Percentiles rank a stretch among this genome's conserved stretches.
Conservation (phyloP, 2,888 invertebrate species). For the Crioceris asparagi region DNA sequence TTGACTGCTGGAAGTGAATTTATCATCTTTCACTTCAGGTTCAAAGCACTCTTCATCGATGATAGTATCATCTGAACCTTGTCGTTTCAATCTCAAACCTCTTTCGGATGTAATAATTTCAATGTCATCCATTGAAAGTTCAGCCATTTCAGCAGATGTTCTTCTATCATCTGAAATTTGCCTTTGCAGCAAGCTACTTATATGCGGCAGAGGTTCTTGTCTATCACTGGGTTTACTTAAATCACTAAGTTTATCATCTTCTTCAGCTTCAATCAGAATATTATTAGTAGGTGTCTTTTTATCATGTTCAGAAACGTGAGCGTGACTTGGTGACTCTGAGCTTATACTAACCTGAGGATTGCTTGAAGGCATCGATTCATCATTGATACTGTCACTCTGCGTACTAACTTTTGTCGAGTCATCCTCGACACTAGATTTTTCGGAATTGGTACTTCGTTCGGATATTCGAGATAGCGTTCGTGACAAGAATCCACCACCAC, state of each 20-base stretch:
- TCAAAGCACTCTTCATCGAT: slow-evolving; percentile 38
- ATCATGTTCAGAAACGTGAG: slow-evolving; percentile 45
- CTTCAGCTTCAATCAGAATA: slow-evolving; percentile 11
- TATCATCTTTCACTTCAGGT: slow-evolving; percentile 23
- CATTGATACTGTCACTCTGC: slow-evolving; percentile 72
- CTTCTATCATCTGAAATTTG: slow-evolving; percentile 71
- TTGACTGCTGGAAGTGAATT: slow-evolving; percentile 45
- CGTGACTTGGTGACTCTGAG: slow-evolving; percentile 71
- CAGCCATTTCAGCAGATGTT: slow-evolving; percentile 77
- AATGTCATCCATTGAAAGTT: slow-evolving; percentile 62
- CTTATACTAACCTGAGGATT: slow-evolving; percentile 78
- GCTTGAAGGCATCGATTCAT: slow-evolving; percentile 72
- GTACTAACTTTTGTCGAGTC: slow-evolving; percentile 80
- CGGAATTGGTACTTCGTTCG: slow-evolving; percentile 79
- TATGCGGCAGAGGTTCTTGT: slow-evolving; percentile 29
- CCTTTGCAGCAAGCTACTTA: slow-evolving; percentile 34
- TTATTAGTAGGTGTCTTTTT: slow-evolving; percentile 32
- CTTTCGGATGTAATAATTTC: slow-evolving; percentile 39
- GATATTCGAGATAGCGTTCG: slow-evolving; percentile 78
- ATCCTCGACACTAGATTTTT: slow-evolving; percentile 77
- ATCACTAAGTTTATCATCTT: slow-evolving; percentile 21
- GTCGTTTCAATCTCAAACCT: slow-evolving; percentile 33
- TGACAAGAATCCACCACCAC: slow-evolving; percentile 54
- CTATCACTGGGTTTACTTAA: slow-evolving; percentile 21
- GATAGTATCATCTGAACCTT: slow-evolving; percentile 39